Percentiles rank a stretch among this genome's conserved stretches.
Evolutionary conservation across 1,140 invertebrate species (phyloP).

Genomic region (Camponotus pennsylvanicus): DNA sequence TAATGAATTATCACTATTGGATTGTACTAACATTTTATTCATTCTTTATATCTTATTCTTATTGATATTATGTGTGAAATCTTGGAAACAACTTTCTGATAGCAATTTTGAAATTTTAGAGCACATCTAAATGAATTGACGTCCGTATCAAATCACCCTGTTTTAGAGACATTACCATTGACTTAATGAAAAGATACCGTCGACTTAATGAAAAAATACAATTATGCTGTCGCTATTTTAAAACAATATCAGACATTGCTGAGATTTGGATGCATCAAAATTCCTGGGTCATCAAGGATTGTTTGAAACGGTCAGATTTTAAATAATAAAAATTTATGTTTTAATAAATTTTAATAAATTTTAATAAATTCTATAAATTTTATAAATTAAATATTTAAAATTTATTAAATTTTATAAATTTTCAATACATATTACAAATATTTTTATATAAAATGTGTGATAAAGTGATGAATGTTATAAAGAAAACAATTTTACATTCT

Average conservation of each 20-base stretch:
- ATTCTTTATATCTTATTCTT: too few relatives aligned
- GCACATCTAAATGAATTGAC: conserved; percentile 91
- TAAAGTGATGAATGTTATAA: neutral
- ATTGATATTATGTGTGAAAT: neutral
- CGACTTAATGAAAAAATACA: conserved; percentile 91
- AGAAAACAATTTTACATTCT: neutral
- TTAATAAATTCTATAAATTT: neutral
- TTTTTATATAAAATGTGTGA: conserved; percentile 24
- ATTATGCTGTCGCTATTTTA: conserved; percentile 89
- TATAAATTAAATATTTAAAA: too few relatives aligned
- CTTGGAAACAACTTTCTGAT: neutral
- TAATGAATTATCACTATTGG: too few relatives aligned
- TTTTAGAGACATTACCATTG: conserved; percentile 89
- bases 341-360: too few relatives aligned
- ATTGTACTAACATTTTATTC: too few relatives aligned
- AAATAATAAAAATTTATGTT: neutral
- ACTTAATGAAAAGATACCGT: too few relatives aligned
- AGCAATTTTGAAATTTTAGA: conserved; percentile 76
- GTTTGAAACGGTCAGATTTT: conserved; percentile 78
- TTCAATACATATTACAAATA: conserved; percentile 14
- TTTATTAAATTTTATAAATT: neutral
- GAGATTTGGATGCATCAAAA: conserved; percentile 94
- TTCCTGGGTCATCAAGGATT: conserved; percentile 87
- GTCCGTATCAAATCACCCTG: conserved; percentile 90
- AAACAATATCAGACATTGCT: conserved; percentile 91